A percentile compares a stretch with the other conserved stretches of the same genome.
Evolutionary conservation across 2,888 invertebrate genomes (phyloP).

Genomic region (Meliscaeva auricollis): DNA sequence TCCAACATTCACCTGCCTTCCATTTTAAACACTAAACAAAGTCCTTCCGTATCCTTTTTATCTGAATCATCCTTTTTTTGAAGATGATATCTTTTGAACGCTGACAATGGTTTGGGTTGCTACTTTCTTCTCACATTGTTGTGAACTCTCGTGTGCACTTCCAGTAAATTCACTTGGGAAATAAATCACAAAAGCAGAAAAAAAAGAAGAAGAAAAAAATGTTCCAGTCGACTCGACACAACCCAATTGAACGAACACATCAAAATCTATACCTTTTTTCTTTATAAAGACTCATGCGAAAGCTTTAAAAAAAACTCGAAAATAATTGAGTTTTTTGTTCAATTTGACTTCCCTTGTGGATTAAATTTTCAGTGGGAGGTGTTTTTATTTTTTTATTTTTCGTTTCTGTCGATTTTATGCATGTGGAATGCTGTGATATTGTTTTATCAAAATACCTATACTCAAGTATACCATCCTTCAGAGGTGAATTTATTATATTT

Average conservation of each 20-base stretch:
- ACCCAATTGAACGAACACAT: slow-evolving; percentile 30
- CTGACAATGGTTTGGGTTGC: slow-evolving; percentile 11
- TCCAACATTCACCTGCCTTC: slow-evolving; percentile 63
- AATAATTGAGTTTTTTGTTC: slow-evolving; percentile 73
- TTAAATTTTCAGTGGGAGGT: slow-evolving; percentile 20
- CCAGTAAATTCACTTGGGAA: slow-evolving; percentile 56
- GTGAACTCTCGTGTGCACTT: slow-evolving; percentile 11
- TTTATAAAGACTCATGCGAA: slow-evolving; percentile 6
- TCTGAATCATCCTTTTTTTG: slow-evolving; percentile 20
- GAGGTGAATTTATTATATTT: slow-evolving; percentile 70
- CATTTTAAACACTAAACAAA: slow-evolving; percentile 38
- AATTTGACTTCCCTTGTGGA: slow-evolving; percentile 66
- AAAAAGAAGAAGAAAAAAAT: slow-evolving; percentile 9
- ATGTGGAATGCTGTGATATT: slow-evolving; percentile 17
- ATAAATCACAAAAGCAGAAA: slow-evolving; percentile 60
- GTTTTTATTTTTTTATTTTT: not conserved
- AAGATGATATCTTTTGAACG: slow-evolving; percentile 23
- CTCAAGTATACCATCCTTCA: slow-evolving; percentile 44
- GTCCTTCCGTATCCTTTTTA: slow-evolving; percentile 49
- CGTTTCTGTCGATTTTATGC: not conserved
- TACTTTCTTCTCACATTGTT: slow-evolving; percentile 17
- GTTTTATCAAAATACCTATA: slow-evolving; percentile 56
- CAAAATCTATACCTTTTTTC: not conserved
- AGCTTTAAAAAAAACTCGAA: slow-evolving; percentile 59
- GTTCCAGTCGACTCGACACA: slow-evolving; percentile 25